Base-by-base conservation (phyloP, 1,140 invertebrate species). In the Pemphigus obesinymphae region DNA sequence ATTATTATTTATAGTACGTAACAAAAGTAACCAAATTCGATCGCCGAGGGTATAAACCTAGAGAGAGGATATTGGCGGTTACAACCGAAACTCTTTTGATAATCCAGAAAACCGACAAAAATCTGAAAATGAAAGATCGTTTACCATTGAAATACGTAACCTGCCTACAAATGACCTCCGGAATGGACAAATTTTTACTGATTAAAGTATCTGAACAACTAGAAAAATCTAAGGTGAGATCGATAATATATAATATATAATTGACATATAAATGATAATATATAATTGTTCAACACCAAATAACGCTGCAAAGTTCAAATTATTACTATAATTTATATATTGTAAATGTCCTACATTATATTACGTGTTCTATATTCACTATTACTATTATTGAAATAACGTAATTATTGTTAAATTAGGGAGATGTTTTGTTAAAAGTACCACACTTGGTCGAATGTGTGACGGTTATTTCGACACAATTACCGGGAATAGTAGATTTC, bases 361-460 rank as follows among this genome's bases (percentile, higher is more conserved):
- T n/a, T n/a, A n/a, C n/a, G n/a, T n/a, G n/a, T n/a, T n/a, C n/a
- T n/a, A n/a, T n/a, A n/a, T n/a, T n/a, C n/a, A n/a, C n/a, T n/a
- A n/a, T n/a, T n/a, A n/a, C n/a, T n/a, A n/a, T n/a, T n/a, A n/a
- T n/a, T n/a, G n/a, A n/a, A n/a, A n/a, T n/a, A n/a, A n/a, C n/a
- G n/a, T n/a, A n/a, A n/a, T n/a, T 11, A 45, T 45, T 45, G 43
- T n/a, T 53, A n/a, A n/a, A n/a, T 66, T 78, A 80, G 76, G 76
- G 76, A 61, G 76, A 80, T 17, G 10, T 80, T n/a, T 31, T 80
- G 7, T 80, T 80, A 23, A 55, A 80, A 80, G 76, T 80, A 10
- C 76, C 76, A 1, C 31, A 63, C 37, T 80, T 80, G 8, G 53
- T 80, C 3, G 76, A 80, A 80, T 80, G 50, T 43, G 76, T 80